A percentile compares a stretch with the other conserved stretches of the same genome.
These are phyloP conservation scores for Ranitomeya variabilis DNA, from an alignment of 2,113 vertebrate species.

Conservation along the genomic window DNA sequence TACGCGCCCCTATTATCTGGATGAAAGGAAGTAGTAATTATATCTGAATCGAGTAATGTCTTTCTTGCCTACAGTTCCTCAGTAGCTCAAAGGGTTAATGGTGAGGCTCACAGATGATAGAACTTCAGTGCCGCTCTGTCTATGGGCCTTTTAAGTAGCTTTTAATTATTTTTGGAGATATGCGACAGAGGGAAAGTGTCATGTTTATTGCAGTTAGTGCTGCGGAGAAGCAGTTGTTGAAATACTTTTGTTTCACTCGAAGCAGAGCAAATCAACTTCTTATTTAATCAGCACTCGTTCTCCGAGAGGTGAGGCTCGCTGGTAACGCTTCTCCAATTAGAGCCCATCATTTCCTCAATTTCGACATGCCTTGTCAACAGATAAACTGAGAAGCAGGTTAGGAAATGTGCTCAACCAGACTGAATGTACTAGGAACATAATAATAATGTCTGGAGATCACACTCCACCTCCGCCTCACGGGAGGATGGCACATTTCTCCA, in stretches of 20 bases:
- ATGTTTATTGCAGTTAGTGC: conserved; percentile 48
- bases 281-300: conserved; percentile 29
- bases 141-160: conserved; percentile 21
- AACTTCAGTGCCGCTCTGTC: not conserved
- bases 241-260: conserved; percentile 53
- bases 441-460: not conserved
- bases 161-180: conserved; percentile 53
- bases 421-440: not conserved
- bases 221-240: conserved; percentile 34
- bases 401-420: not conserved
- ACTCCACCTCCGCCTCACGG: not conserved
- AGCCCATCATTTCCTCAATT: conserved; percentile 39
- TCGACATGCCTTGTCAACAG: not conserved
- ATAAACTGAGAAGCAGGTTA: not conserved
- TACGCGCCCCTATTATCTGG: not conserved
- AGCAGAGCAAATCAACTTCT: conserved; percentile 44
- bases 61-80: not conserved
- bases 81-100: not conserved
- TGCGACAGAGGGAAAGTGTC: conserved; percentile 41
- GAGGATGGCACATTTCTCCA: not conserved
- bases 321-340: conserved; percentile 32
- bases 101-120: not conserved
- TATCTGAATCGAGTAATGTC: not conserved
- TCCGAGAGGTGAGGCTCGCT: not conserved
- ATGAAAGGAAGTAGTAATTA: not conserved